A percentile compares a stretch with the other conserved stretches of the same genome.
phyloP scores from a whole-genome alignment of 2,888 invertebrate species.

The Sinopyrophorus schimmeli region DNA sequence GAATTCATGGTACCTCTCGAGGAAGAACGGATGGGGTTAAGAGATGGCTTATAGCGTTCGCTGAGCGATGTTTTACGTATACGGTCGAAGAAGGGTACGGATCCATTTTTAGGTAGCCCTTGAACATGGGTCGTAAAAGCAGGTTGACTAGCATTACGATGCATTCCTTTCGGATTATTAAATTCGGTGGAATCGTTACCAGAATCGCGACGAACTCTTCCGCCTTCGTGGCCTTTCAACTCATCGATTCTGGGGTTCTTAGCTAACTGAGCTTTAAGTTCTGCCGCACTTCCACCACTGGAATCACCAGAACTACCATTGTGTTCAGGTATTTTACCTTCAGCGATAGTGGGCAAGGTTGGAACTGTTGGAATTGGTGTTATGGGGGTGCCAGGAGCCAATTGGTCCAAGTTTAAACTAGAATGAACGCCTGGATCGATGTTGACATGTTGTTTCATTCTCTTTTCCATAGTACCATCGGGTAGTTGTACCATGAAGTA shows the following conservation, averaged over 20 bases:
- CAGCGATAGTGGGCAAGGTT: constrained; percentile 87
- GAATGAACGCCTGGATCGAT: constrained; percentile 94
- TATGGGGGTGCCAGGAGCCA: constrained; percentile 73
- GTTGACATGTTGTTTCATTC: constrained; percentile 88
- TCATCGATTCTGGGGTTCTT: constrained; percentile 55
- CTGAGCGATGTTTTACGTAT: constrained; percentile 83
- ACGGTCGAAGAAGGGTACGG: constrained; percentile 87
- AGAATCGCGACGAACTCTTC: constrained; percentile 42
- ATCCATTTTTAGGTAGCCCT: constrained; percentile 83
- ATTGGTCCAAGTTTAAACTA: constrained; percentile 83
- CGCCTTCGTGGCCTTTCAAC: constrained; percentile 48
- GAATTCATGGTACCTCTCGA: constrained; percentile 76
- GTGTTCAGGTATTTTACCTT: constrained; percentile 72
- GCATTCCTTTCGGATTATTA: constrained; percentile 52
- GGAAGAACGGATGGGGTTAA: constrained; percentile 78
- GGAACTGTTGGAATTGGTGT: constrained; percentile 82
- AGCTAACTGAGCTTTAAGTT: constrained; percentile 38
- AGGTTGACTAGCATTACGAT: constrained; percentile 85
- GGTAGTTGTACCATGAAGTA: constrained; percentile 87
- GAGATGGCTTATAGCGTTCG: constrained; percentile 81
- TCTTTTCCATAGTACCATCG: constrained; percentile 87
- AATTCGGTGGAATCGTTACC: constrained; percentile 36
- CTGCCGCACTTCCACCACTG: constrained; percentile 55
- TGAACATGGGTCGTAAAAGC: constrained; percentile 76
- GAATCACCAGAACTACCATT: constrained; percentile 61